phyloP scores from a whole-genome alignment of 2,888 invertebrate genomes.

The Trachelus tabidus region DNA sequence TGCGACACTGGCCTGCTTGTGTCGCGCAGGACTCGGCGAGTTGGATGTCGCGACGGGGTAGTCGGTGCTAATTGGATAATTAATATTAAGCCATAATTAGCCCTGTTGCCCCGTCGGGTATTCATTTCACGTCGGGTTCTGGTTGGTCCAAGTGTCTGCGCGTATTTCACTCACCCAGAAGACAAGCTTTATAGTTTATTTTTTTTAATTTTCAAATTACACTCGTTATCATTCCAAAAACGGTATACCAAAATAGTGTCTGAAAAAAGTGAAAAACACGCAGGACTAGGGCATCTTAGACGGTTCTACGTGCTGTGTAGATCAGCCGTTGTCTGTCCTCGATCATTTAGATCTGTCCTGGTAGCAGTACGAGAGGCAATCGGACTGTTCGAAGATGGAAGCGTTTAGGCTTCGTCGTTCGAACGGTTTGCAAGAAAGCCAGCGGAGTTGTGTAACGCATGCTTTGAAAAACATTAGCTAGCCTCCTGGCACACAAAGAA shows the following conservation, averaged over 20 bases:
- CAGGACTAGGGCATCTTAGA: not conserved
- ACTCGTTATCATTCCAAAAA: too few relatives aligned
- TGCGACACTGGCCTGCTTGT: conserved; percentile 13
- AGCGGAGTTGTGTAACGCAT: conserved; percentile 58
- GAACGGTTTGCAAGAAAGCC: conserved; percentile 32
- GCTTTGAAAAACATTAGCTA: conserved; percentile 39
- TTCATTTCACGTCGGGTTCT: conserved; percentile 45
- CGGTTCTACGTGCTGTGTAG: too few relatives aligned
- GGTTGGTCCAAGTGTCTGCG: conserved; percentile 42
- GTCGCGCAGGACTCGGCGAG: conserved; percentile 4
- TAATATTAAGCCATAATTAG: conserved; percentile 57
- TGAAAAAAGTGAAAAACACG: not conserved
- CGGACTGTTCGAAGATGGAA: not conserved
- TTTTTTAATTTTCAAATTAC: too few relatives aligned
- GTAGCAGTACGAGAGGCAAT: not conserved
- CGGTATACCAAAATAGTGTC: too few relatives aligned
- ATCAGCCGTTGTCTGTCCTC: too few relatives aligned
- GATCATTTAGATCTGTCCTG: too few relatives aligned
- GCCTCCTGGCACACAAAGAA: conserved; percentile 29
- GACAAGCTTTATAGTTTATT: too few relatives aligned
- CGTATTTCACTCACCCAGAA: not conserved
- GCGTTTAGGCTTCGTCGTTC: not conserved
- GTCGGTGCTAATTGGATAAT: conserved; percentile 51
- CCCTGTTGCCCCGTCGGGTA: conserved; percentile 43
- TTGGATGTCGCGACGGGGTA: not conserved